phyloP scores from a whole-genome alignment of 2,888 invertebrate genomes.

The Tridacna gigas region DNA sequence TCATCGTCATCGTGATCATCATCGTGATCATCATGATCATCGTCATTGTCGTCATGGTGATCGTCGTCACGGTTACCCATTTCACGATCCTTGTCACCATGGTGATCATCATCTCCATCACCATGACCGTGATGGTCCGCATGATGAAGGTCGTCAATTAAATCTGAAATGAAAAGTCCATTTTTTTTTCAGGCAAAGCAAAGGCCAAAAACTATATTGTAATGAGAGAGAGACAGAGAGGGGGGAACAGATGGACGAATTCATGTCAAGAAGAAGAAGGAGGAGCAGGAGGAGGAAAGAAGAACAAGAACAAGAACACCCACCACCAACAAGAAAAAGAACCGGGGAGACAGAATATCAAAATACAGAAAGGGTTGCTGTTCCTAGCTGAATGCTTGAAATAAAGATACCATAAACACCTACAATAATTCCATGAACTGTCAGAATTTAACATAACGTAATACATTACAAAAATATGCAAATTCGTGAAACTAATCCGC shows the following conservation, averaged over 20 bases:
- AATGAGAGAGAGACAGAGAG: not conserved
- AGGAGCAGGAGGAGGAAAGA: not conserved
- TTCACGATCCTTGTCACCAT: conserved; percentile 29
- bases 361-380: no score
- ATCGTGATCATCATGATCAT: conserved; percentile 4
- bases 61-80: conserved; percentile 48
- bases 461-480: no score
- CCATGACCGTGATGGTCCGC: conserved; percentile 36
- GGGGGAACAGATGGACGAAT: not conserved
- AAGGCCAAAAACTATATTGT: not conserved
- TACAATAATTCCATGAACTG: no score
- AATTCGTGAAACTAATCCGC: no score
- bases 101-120: conserved; percentile 22
- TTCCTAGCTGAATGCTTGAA: no score
- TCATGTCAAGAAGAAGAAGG: not conserved
- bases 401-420: no score
- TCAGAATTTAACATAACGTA: no score
- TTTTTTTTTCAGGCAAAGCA: not conserved
- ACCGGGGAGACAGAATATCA: not conserved
- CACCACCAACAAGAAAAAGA: not conserved
- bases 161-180: not conserved
- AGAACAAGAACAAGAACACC: not conserved
- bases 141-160: conserved; percentile 24
- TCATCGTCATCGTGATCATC: conserved; percentile 40
- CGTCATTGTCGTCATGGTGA: conserved; percentile 38